Percentiles rank a stretch among this genome's conserved stretches.
These are phyloP conservation scores for Kuschelorhynchus macadamiae DNA, from an alignment of 2,888 invertebrate genomes.

Conservation along the genomic window DNA sequence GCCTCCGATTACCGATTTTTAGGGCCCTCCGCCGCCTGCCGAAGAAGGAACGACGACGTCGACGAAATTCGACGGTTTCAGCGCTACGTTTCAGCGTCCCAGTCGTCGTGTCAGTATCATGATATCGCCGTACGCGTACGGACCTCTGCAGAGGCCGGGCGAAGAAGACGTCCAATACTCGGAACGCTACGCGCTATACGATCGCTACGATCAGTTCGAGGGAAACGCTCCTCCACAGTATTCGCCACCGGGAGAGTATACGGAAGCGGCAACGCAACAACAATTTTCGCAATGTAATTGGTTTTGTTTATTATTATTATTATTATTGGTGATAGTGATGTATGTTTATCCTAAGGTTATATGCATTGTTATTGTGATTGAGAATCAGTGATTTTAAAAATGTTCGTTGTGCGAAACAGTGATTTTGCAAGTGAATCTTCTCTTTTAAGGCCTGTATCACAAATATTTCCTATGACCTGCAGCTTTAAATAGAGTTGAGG, in stretches of 20 bases:
- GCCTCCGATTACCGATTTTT: conserved; percentile 51
- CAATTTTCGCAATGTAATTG: conserved; percentile 46
- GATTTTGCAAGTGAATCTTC: too few relatives aligned
- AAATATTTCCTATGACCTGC: too few relatives aligned
- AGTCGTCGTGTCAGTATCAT: conserved; percentile 52
- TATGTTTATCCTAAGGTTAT: too few relatives aligned
- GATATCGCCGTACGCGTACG: conserved; percentile 60
- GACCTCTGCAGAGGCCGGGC: conserved; percentile 56
- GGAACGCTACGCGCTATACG: conserved; percentile 49
- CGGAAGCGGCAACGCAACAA: conserved; percentile 34
- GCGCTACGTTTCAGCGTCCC: conserved; percentile 25
- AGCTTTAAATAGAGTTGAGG: too few relatives aligned
- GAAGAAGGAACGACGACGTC: conserved; percentile 20
- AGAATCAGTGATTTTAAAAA: too few relatives aligned
- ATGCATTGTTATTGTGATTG: too few relatives aligned
- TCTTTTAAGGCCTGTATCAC: too few relatives aligned
- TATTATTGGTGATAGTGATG: too few relatives aligned
- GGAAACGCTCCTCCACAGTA: conserved; percentile 39
- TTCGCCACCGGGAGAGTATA: conserved; percentile 40
- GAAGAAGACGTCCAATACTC: conserved; percentile 46
- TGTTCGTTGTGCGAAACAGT: too few relatives aligned
- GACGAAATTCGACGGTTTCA: background rate
- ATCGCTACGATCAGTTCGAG: conserved; percentile 40
- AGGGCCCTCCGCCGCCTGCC: conserved; percentile 23
- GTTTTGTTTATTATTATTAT: conserved; percentile 14